Conservation (phyloP, 2,113 vertebrate species). For the Podiceps cristatus region DNA sequence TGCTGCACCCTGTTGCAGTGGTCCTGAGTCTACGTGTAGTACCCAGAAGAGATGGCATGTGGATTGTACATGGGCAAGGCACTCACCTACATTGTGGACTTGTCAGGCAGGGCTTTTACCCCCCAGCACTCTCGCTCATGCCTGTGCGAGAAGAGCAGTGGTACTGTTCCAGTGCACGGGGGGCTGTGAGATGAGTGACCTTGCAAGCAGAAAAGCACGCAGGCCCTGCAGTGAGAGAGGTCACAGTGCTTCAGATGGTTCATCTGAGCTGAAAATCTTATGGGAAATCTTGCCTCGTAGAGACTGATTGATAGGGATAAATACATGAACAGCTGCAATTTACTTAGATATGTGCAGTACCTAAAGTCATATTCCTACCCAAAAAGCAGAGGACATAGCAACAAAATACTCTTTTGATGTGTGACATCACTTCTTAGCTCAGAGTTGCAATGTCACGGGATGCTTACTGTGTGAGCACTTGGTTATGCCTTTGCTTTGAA, state of each 20-base stretch:
- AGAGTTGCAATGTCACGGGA: not conserved
- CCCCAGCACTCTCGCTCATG: fast-evolving
- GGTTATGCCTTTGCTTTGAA: not conserved
- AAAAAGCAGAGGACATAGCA: not conserved
- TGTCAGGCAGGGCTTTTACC: not conserved
- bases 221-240: not conserved
- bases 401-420: not conserved
- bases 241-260: not conserved
- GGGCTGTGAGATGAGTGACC: not conserved
- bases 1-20: not conserved
- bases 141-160: not conserved
- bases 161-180: fast-evolving
- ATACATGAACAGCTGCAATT: not conserved
- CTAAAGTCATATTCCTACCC: not conserved
- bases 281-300: not conserved
- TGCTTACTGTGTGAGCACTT: not conserved
- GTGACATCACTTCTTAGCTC: not conserved
- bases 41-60: not conserved
- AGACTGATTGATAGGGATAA: not conserved
- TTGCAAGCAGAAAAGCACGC: not conserved
- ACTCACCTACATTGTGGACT: fast-evolving
- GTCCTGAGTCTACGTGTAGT: not conserved
- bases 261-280: not conserved
- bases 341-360: not conserved
- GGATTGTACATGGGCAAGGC: not conserved